Conservation (phyloP, 2,888 invertebrate genomes). For the Busseola fusca region DNA sequence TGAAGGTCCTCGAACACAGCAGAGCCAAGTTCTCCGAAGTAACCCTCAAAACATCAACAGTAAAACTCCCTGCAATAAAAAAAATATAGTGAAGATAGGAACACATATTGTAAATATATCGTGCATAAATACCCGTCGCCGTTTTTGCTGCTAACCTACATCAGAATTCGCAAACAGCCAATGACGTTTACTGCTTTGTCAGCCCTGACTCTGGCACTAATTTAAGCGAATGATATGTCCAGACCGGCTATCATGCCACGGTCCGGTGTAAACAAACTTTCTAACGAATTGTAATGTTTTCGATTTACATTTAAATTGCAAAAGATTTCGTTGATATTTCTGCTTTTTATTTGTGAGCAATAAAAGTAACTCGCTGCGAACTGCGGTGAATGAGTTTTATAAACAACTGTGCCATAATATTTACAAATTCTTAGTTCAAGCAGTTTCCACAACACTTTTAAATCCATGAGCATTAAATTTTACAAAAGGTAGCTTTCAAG, state of each 20-base stretch:
- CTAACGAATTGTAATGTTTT: neutral
- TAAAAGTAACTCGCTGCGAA: constrained; percentile 48
- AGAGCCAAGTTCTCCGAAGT: constrained; percentile 94
- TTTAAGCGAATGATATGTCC: neutral
- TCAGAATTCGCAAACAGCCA: constrained; percentile 63
- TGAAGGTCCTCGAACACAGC: constrained; percentile 90
- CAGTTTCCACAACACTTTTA: constrained; percentile 32
- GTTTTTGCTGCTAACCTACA: neutral
- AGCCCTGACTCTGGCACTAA: constrained; percentile 91
- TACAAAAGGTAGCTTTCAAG: neutral
- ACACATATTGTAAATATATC: constrained; percentile 24
- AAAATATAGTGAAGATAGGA: constrained; percentile 27
- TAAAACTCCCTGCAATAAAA: constrained; percentile 90
- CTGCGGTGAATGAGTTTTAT: constrained; percentile 48
- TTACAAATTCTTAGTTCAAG: constrained; percentile 26
- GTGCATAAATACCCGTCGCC: constrained; percentile 38
- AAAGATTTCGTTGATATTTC: constrained; percentile 36
- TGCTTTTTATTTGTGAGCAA: constrained; percentile 40
- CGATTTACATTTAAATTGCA: constrained; percentile 36
- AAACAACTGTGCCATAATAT: constrained; percentile 35
- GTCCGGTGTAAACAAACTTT: neutral
- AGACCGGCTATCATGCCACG: neutral
- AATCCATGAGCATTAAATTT: constrained; percentile 1
- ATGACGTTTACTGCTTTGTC: constrained; percentile 46
- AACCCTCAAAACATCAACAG: constrained; percentile 92